These are phyloP conservation scores for Diadegma fenestrale DNA, from an alignment of 2,888 invertebrate genomes.

Conservation along the genomic window DNA sequence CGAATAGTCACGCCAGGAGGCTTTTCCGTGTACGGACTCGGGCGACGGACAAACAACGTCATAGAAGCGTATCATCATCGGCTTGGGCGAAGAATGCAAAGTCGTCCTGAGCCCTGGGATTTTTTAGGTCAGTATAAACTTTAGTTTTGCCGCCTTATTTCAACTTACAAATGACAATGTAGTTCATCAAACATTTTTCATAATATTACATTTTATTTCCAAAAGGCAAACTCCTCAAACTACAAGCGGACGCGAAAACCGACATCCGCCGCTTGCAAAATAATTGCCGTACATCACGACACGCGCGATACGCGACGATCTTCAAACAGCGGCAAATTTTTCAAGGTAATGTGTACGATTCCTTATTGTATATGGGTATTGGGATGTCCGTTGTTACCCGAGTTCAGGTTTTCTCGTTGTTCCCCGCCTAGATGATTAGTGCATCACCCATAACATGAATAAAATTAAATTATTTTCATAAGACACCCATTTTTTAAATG, in stretches of 20 bases:
- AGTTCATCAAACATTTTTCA: constrained; percentile 5
- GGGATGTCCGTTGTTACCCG: no score
- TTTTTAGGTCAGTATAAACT: constrained; percentile 40
- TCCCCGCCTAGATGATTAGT: no score
- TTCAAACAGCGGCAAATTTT: constrained; percentile 3
- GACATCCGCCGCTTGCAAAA: constrained; percentile 15
- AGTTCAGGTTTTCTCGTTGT: no score
- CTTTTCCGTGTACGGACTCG: constrained; percentile 19
- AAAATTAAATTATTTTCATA: no score
- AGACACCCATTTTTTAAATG: no score
- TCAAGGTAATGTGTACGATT: background rate
- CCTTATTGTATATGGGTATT: no score
- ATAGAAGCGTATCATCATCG: constrained; percentile 37
- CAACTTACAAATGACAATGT: background rate
- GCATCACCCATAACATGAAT: no score
- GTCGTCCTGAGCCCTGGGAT: constrained; percentile 45
- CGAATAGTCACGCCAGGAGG: constrained; percentile 25
- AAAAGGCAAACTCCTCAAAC: constrained; percentile 16
- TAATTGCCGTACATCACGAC: constrained; percentile 6
- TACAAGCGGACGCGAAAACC: background rate
- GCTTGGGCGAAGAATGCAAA: constrained; percentile 27
- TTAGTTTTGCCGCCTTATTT: background rate
- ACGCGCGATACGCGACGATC: constrained; percentile 7
- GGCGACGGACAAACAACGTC: constrained; percentile 30
- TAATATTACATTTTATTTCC: constrained; percentile 3